Percentiles rank a stretch among this genome's conserved stretches.
These are phyloP conservation scores for Mormyrus hasselquistii DNA, from an alignment of 2,797 vertebrate species.

Conservation along the genomic window DNA sequence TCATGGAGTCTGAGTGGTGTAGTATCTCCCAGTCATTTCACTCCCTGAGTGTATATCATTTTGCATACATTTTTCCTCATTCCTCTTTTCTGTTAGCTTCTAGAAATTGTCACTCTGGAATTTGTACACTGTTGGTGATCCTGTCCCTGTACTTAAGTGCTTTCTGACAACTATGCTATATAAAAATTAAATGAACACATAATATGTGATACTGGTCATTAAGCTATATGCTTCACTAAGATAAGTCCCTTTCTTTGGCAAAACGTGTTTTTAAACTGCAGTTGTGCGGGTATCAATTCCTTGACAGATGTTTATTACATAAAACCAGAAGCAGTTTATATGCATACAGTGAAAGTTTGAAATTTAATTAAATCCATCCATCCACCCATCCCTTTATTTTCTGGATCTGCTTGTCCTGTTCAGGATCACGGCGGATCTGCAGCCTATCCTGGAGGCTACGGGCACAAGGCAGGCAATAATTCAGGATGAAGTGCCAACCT, in stretches of 20 bases:
- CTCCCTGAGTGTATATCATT: background rate
- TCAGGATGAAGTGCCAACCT: background rate
- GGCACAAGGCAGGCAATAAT: background rate
- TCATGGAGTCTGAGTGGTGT: too few relatives aligned
- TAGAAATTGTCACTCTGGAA: background rate
- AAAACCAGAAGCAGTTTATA: background rate
- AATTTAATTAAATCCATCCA: background rate
- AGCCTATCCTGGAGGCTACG: background rate
- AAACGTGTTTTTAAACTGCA: background rate
- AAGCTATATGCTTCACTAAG: background rate
- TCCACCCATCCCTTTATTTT: background rate
- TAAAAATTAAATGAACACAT: background rate
- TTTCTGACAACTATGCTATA: background rate
- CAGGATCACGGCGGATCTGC: background rate
- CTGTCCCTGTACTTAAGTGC: background rate
- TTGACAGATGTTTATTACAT: background rate
- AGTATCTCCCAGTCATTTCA: background rate
- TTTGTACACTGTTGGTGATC: background rate
- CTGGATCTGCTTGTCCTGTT: background rate
- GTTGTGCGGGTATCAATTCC: background rate
- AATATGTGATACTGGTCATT: background rate
- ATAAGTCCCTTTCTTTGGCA: background rate
- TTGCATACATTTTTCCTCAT: background rate
- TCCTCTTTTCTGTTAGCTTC: background rate
- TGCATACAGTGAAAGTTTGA: background rate